Conservation (phyloP, 2,797 vertebrate species). For the Philypnodon macrostomus region DNA sequence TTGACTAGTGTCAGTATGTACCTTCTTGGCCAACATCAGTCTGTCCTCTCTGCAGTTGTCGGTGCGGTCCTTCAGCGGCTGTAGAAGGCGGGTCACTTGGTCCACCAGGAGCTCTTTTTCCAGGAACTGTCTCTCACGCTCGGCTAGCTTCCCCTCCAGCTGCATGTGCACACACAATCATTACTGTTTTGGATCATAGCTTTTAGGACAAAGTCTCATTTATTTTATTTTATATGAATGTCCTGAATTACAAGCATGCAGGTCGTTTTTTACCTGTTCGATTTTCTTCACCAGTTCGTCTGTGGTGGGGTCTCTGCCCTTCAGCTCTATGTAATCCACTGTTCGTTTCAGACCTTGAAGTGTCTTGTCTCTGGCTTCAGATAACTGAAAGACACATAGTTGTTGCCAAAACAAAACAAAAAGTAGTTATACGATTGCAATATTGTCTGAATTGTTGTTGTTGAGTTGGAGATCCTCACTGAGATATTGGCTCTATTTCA, state of each 20-base stretch:
- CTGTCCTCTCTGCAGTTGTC: slow-evolving; percentile 76
- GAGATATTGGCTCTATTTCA: too few species aligned
- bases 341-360: slow-evolving; percentile 62
- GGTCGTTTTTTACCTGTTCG: slow-evolving; percentile 77
- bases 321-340: slow-evolving; percentile 69
- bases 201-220: background rate
- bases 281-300: slow-evolving; percentile 82
- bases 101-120: slow-evolving; percentile 85
- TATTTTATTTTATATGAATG: background rate
- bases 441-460: too few species aligned
- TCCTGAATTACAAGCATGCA: background rate
- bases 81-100: slow-evolving; percentile 78
- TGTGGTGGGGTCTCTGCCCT: slow-evolving; percentile 79
- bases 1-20: slow-evolving; percentile 57
- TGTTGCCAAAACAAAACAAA: slow-evolving; percentile 7
- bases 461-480: too few species aligned
- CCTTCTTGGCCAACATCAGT: slow-evolving; percentile 82
- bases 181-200: background rate
- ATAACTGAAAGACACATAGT: slow-evolving; percentile 73
- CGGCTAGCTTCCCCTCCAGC: slow-evolving; percentile 82
- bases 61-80: slow-evolving; percentile 64
- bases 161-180: slow-evolving; percentile 43
- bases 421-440: background rate
- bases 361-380: slow-evolving; percentile 81
- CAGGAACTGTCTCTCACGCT: slow-evolving; percentile 82